Percentiles rank a stretch among this genome's conserved stretches.
phyloP scores from a whole-genome alignment of 37 sponge, comb jelly and placozoan genomes.

The Haliclona indistincta region DNA sequence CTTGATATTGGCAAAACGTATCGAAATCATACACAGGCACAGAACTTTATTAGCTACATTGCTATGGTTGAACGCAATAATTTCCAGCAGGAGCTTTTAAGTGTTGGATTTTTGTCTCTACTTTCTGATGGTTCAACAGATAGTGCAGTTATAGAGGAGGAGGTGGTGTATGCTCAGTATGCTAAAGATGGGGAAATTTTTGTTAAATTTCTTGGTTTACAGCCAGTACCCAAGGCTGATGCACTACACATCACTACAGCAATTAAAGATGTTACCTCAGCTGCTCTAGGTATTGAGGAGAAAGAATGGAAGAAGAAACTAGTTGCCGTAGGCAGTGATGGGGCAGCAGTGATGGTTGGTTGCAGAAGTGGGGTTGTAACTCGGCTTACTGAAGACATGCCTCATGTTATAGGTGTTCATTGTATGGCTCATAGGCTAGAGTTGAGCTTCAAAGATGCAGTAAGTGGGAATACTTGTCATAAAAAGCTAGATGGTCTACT shows the following conservation, averaged over 20 bases:
- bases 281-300: too few species aligned
- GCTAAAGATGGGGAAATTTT: too few species aligned
- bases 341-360: constrained; percentile 22
- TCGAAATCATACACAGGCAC: background rate
- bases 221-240: too few species aligned
- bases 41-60: background rate
- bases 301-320: too few species aligned
- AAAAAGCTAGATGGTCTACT: background rate
- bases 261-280: too few species aligned
- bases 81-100: background rate
- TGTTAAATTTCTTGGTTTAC: too few species aligned
- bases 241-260: too few species aligned
- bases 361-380: background rate
- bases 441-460: background rate
- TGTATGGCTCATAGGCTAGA: constrained; percentile 19
- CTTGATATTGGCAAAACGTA: constrained; percentile 7
- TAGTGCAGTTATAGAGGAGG: background rate
- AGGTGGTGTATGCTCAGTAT: background rate
- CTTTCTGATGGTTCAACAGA: constrained; percentile 2
- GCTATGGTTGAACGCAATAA: background rate
- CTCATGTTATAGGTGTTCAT: background rate
- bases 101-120: background rate
- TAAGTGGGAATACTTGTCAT: background rate
- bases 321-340: constrained; percentile 29
- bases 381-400: background rate